Evolutionary conservation across 2,113 vertebrate species (phyloP).

Genomic region (Corythoichthys intestinalis): DNA sequence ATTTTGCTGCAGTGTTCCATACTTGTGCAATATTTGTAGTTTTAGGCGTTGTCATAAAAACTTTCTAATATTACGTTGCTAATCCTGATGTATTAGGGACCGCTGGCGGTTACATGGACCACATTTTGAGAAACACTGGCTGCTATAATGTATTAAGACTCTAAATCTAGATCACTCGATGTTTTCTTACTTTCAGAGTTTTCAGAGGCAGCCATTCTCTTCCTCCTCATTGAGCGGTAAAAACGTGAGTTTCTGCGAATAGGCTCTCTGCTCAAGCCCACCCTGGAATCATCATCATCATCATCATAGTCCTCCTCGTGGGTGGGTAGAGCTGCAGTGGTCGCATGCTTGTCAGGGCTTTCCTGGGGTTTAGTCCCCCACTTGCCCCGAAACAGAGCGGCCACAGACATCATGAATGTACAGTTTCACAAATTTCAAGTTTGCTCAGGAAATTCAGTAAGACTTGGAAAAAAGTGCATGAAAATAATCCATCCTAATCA

Average conservation of each 20-base stretch:
- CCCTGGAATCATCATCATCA: conserved; percentile 54
- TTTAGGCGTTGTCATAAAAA: neutral
- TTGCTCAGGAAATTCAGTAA: neutral
- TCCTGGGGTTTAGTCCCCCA: conserved; percentile 63
- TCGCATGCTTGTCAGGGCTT: conserved; percentile 17
- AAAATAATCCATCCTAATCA: conserved; percentile 26
- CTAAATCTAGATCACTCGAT: neutral
- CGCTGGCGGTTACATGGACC: neutral
- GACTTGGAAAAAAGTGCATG: neutral
- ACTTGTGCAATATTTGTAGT: neutral
- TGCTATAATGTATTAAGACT: neutral
- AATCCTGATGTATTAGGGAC: neutral
- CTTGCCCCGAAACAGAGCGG: conserved; percentile 63
- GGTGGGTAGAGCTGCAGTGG: neutral
- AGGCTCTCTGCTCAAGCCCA: conserved; percentile 34
- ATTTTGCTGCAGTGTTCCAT: neutral
- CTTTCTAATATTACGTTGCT: neutral
- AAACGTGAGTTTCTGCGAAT: conserved; percentile 72
- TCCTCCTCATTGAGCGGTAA: conserved; percentile 73
- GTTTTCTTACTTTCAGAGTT: conserved; percentile 54
- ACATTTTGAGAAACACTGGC: neutral
- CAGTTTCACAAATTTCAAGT: neutral
- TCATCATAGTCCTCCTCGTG: conserved; percentile 35
- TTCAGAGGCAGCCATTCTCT: conserved; percentile 41
- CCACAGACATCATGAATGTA: conserved; percentile 52